phyloP scores from a whole-genome alignment of 1,140 invertebrate genomes.

The Lepidurus packardi region DNA sequence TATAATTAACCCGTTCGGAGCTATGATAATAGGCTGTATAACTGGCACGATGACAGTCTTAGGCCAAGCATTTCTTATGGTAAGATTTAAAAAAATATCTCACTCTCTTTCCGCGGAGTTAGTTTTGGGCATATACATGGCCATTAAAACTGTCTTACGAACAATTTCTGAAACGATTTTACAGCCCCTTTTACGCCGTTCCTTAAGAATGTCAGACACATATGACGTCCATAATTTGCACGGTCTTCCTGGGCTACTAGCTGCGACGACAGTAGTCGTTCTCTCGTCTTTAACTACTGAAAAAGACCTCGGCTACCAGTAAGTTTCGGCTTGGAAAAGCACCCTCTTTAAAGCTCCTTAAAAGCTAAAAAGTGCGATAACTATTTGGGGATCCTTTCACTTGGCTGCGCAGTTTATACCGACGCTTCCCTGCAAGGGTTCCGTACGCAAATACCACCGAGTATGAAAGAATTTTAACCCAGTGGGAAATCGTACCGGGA shows the following conservation, averaged over 20 bases:
- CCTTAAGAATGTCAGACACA: constrained; percentile 73
- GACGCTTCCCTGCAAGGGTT: constrained; percentile 50
- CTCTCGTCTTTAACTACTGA: constrained; percentile 65
- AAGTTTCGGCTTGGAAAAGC: constrained; percentile 29
- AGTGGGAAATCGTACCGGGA: constrained; percentile 40
- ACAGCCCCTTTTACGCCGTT: constrained; percentile 14
- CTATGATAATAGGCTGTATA: constrained; percentile 43
- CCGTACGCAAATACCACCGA: constrained; percentile 44
- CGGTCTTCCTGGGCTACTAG: constrained; percentile 85
- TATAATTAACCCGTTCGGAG: constrained; percentile 50
- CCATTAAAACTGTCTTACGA: no score
- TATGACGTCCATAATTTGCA: constrained; percentile 95
- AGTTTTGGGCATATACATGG: no score
- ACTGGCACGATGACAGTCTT: not conserved
- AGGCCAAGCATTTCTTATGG: not conserved
- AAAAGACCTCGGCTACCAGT: constrained; percentile 48
- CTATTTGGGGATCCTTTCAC: not conserved
- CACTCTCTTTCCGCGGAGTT: no score
- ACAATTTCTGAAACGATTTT: not conserved
- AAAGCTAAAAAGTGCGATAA: not conserved
- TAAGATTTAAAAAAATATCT: not conserved
- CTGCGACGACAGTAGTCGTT: constrained; percentile 68
- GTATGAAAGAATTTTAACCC: constrained; percentile 38
- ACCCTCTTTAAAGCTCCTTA: not conserved
- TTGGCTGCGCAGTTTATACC: constrained; percentile 44